Conservation (phyloP, 2,888 invertebrate species). For the Chrysopilus asiliformis region DNA sequence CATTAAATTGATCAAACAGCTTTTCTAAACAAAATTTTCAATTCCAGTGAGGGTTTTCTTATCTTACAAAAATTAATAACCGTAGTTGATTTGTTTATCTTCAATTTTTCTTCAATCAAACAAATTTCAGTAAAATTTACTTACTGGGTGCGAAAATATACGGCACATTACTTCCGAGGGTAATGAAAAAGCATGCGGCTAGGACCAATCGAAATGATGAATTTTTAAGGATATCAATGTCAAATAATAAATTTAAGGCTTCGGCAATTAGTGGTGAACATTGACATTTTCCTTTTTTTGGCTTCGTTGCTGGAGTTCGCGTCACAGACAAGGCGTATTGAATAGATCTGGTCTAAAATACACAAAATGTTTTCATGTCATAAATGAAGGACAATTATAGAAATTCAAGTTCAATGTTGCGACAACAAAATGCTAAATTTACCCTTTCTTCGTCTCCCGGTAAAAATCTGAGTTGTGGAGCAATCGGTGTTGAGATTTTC, state of each 20-base stretch:
- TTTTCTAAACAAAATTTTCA: too few species aligned
- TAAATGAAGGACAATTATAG: background rate
- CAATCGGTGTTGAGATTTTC: background rate
- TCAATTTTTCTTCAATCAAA: too few species aligned
- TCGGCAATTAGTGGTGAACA: slow-evolving; percentile 25
- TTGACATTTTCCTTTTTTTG: background rate
- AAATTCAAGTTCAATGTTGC: background rate
- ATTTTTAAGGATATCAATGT: slow-evolving; percentile 23
- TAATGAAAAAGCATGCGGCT: slow-evolving; percentile 48
- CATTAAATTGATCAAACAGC: too few species aligned
- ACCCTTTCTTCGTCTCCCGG: slow-evolving; percentile 1
- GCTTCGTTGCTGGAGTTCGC: background rate
- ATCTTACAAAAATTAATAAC: too few species aligned
- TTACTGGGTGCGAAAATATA: slow-evolving; percentile 46
- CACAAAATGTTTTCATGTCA: too few species aligned
- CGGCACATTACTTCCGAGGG: slow-evolving; percentile 67
- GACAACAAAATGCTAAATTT: background rate
- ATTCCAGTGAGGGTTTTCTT: too few species aligned
- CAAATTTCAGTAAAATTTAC: too few species aligned
- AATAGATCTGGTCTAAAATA: background rate
- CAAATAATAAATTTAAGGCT: slow-evolving; percentile 28
- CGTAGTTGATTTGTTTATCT: too few species aligned
- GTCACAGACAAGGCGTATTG: slow-evolving; percentile 5
- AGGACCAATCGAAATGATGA: slow-evolving; percentile 30
- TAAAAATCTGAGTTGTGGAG: background rate